phyloP scores from a whole-genome alignment of 2,888 invertebrate species.

The Diarsia brunnea region DNA sequence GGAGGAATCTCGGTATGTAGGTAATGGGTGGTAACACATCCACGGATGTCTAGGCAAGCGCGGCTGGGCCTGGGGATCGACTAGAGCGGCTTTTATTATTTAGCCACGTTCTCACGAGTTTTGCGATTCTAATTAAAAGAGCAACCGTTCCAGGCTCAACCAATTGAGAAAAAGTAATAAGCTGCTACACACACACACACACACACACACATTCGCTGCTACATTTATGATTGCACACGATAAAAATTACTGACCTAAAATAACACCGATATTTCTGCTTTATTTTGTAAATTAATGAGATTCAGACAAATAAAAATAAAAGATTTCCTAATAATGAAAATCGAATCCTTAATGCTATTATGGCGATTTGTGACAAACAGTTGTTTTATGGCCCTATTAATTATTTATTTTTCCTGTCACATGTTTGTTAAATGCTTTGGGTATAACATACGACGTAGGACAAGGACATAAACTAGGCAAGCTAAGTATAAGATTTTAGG shows the following conservation, averaged over 20 bases:
- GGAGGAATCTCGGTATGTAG: too few relatives aligned
- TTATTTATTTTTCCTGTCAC: conserved; percentile 3
- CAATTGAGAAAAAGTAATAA: not conserved
- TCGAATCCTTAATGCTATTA: not conserved
- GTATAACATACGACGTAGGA: not conserved
- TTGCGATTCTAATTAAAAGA: not conserved
- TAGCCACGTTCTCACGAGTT: not conserved
- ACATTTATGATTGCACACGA: not conserved
- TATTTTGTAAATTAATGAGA: conserved; percentile 1
- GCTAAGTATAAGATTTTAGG: conserved; percentile 17
- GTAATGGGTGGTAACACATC: too few relatives aligned
- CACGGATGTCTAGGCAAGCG: too few relatives aligned
- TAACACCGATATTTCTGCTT: not conserved
- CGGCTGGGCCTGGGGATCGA: too few relatives aligned
- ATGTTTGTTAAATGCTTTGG: not conserved
- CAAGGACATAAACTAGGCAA: conserved; percentile 22
- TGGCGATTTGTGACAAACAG: conserved; percentile 9
- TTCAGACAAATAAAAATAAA: conserved; percentile 5
- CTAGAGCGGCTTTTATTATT: too few relatives aligned
- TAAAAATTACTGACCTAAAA: not conserved
- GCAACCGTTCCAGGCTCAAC: not conserved
- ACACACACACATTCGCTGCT: too few relatives aligned
- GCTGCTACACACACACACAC: too few relatives aligned
- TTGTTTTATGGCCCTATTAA: conserved; percentile 15
- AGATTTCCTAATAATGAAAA: conserved; percentile 2